These are phyloP conservation scores for Dinocampus coccinellae DNA, from an alignment of 2,888 invertebrate genomes.

Conservation along the genomic window DNA sequence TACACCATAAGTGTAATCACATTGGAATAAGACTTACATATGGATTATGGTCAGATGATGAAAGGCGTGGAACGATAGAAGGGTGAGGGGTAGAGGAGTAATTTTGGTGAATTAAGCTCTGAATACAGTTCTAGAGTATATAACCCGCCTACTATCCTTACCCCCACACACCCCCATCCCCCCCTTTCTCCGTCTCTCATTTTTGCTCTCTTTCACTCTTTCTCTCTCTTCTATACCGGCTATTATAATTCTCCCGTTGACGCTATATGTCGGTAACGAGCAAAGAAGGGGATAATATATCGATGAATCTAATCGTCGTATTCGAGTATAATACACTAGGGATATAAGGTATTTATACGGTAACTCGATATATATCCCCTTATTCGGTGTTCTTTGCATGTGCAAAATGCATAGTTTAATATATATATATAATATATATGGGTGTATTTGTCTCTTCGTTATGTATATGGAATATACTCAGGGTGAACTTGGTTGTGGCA, in stretches of 20 bases:
- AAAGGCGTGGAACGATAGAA: too few species aligned
- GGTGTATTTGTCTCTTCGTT: slow-evolving; percentile 15
- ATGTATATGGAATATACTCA: slow-evolving; percentile 18
- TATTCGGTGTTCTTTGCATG: slow-evolving; percentile 44
- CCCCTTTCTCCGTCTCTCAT: slow-evolving; percentile 35
- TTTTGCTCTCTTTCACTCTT: slow-evolving; percentile 18
- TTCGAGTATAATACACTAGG: slow-evolving; percentile 48
- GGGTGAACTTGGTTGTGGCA: slow-evolving; percentile 40
- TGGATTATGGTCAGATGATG: neutral
- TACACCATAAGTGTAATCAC: neutral
- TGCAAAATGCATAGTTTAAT: slow-evolving; percentile 41
- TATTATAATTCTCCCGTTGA: slow-evolving; percentile 34
- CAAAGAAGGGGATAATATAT: slow-evolving; percentile 40
- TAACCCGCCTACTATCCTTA: too few species aligned
- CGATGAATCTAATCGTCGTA: slow-evolving; percentile 45
- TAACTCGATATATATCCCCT: slow-evolving; percentile 55
- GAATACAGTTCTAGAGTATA: too few species aligned
- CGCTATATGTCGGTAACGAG: slow-evolving; percentile 31
- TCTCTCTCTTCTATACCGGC: neutral
- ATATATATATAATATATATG: neutral
- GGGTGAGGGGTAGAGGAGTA: too few species aligned
- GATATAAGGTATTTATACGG: slow-evolving; percentile 57
- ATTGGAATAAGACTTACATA: neutral
- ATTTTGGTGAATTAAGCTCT: slow-evolving; percentile 19
- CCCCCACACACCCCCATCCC: too few species aligned